A percentile compares a stretch with the other conserved stretches of the same genome.
These are phyloP conservation scores for Eubasilissa regina DNA, from an alignment of 1,140 invertebrate species.

Conservation along the genomic window DNA sequence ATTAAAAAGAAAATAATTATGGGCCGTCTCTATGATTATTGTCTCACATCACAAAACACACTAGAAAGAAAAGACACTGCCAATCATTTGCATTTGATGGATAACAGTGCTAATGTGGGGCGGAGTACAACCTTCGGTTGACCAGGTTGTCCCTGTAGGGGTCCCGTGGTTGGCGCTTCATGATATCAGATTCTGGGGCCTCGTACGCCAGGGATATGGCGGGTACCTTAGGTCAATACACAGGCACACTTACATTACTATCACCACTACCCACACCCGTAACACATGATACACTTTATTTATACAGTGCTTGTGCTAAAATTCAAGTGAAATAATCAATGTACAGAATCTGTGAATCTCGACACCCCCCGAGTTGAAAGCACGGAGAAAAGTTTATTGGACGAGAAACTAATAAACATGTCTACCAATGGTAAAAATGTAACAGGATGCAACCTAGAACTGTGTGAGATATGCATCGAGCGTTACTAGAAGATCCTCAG, in stretches of 20 bases:
- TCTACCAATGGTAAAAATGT: too few relatives aligned
- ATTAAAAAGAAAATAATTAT: too few relatives aligned
- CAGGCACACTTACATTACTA: constrained; percentile 54
- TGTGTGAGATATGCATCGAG: too few relatives aligned
- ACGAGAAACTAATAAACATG: too few relatives aligned
- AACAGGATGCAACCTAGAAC: too few relatives aligned
- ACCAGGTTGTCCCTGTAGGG: constrained; percentile 95
- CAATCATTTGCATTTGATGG: constrained; percentile 58
- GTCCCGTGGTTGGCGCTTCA: constrained; percentile 96
- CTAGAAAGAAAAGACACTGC: constrained; percentile 59
- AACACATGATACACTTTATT: not conserved
- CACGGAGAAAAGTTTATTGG: not conserved
- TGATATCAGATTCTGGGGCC: constrained; percentile 96
- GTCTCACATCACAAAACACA: constrained; percentile 47
- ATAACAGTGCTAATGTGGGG: constrained; percentile 58
- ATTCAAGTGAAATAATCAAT: not conserved
- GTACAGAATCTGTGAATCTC: not conserved
- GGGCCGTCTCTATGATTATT: constrained; percentile 41
- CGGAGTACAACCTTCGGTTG: constrained; percentile 85
- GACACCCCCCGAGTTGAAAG: not conserved
- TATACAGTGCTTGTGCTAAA: not conserved
- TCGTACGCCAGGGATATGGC: constrained; percentile 98
- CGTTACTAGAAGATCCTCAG: too few relatives aligned
- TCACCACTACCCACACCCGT: constrained; percentile 1
- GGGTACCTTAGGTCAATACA: constrained; percentile 82